These are phyloP conservation scores for Silurus glanis DNA, from an alignment of 2,113 vertebrate species.

Conservation along the genomic window DNA sequence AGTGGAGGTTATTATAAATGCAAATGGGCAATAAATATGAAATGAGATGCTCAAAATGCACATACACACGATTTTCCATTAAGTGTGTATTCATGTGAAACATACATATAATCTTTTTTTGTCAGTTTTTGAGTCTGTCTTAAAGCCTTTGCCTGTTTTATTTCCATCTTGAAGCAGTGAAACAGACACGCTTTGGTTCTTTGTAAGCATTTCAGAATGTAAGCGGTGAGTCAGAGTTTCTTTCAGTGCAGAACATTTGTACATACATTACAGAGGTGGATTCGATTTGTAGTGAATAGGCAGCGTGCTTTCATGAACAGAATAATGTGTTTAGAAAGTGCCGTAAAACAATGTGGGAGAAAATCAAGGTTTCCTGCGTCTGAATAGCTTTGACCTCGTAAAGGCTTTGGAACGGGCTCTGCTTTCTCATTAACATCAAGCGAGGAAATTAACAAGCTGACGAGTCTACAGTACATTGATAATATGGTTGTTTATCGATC, in stretches of 20 bases:
- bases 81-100: background rate
- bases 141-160: background rate
- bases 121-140: background rate
- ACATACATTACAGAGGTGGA: background rate
- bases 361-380: conserved; percentile 59
- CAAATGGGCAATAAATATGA: too few species aligned
- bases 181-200: background rate
- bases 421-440: conserved; percentile 74
- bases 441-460: conserved; percentile 59
- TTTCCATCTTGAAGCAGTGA: background rate
- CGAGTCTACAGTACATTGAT: conserved; percentile 42
- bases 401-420: conserved; percentile 68
- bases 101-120: background rate
- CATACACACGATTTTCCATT: too few species aligned
- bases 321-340: background rate
- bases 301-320: background rate
- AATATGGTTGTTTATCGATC: conserved; percentile 49
- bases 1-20: too few species aligned
- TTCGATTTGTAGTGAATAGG: background rate
- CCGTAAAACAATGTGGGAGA: background rate
- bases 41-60: too few species aligned
- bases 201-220: background rate
- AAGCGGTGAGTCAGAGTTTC: background rate
- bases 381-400: conserved; percentile 74
- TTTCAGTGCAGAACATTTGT: background rate